phyloP scores from a whole-genome alignment of 2,888 invertebrate genomes.

The Volucella bombylans region DNA sequence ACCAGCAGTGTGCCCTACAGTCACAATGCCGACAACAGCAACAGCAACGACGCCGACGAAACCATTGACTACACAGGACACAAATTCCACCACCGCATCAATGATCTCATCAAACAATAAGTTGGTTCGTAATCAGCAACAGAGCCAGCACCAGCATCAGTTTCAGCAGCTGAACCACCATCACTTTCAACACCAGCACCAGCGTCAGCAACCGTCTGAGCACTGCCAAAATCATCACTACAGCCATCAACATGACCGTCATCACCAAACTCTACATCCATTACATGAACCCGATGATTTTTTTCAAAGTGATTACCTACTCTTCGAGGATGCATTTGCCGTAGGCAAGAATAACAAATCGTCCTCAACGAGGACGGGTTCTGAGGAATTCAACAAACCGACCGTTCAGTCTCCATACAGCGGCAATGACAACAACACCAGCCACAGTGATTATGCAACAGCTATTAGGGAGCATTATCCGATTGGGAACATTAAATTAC shows the following conservation, averaged over 20 bases:
- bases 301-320: constrained; percentile 71
- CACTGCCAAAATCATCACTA: constrained; percentile 1
- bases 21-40: constrained; percentile 39
- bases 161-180: constrained; percentile 54
- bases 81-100: constrained; percentile 54
- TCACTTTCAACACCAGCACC: constrained; percentile 31
- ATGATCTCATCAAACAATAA: constrained; percentile 72
- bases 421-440: constrained; percentile 60
- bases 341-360: constrained; percentile 59
- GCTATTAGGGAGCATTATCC: constrained; percentile 69
- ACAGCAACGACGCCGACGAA: constrained; percentile 48
- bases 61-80: constrained; percentile 35
- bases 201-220: constrained; percentile 43
- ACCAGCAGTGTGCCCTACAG: constrained; percentile 31
- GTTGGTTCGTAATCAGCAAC: constrained; percentile 58
- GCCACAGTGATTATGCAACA: constrained; percentile 74
- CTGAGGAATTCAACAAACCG: constrained; percentile 37
- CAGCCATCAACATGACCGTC: constrained; percentile 14
- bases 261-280: constrained; percentile 35
- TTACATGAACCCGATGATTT: constrained; percentile 65
- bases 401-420: constrained; percentile 49
- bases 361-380: constrained; percentile 16
- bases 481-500: constrained; percentile 68
- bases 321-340: constrained; percentile 66
- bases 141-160: constrained; percentile 38